A percentile compares a stretch with the other conserved stretches of the same genome.
Evolutionary conservation across 2,797 vertebrate genomes (phyloP).

Genomic region (Parambassis ranga): DNA sequence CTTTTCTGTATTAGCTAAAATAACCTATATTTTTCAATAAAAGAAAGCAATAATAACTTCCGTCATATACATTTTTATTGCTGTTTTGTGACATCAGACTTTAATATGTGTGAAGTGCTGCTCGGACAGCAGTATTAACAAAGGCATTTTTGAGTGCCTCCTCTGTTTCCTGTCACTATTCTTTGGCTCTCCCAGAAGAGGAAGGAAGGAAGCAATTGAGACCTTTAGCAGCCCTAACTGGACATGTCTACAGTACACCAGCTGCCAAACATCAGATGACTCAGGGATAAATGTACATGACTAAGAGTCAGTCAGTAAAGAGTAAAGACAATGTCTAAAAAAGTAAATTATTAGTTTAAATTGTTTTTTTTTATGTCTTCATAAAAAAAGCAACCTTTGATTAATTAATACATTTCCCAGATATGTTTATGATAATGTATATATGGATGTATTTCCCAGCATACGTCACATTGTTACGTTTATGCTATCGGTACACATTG

Average conservation of each 20-base stretch:
- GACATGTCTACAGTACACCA: slow-evolving; percentile 26
- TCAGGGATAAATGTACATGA: slow-evolving; percentile 7
- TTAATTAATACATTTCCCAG: no score
- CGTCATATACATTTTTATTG: background rate
- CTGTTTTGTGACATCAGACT: background rate
- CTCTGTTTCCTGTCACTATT: slow-evolving; percentile 52
- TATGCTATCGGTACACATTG: no score
- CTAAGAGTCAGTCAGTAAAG: no score
- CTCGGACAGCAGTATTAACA: slow-evolving; percentile 32
- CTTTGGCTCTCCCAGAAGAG: slow-evolving; percentile 37
- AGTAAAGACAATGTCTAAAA: no score
- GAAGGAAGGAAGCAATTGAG: slow-evolving; percentile 74
- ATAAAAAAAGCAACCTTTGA: no score
- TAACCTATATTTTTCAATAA: slow-evolving; percentile 87
- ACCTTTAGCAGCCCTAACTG: slow-evolving; percentile 22
- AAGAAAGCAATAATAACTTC: slow-evolving; percentile 49
- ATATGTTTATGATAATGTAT: no score
- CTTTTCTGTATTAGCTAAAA: slow-evolving; percentile 61
- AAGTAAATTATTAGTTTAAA: no score
- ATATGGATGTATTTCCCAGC: no score
- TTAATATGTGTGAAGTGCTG: slow-evolving; percentile 2
- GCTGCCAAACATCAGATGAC: slow-evolving; percentile 27
- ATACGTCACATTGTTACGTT: no score
- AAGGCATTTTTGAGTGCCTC: slow-evolving; percentile 52
- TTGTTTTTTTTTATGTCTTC: no score